Base-by-base conservation (phyloP, 1,140 invertebrate species). In the Gyrodactylus salaris region DNA sequence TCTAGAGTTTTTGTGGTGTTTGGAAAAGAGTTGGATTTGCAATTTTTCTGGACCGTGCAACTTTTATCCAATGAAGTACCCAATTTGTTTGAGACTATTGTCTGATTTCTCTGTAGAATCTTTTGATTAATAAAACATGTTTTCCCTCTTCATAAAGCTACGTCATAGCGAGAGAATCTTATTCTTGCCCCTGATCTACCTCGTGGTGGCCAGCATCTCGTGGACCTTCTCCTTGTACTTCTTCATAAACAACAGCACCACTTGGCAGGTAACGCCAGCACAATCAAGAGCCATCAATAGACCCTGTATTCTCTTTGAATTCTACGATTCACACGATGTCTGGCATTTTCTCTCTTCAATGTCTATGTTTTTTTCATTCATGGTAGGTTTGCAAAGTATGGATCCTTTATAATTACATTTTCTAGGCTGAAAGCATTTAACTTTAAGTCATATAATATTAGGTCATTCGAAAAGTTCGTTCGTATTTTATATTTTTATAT, bases 271-370 rank as follows among this genome's bases (percentile, higher is more conserved):
- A 77, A 87, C 78, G 0, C 87, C 89, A 19, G 88, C 89, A 0
- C 82, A 86, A 77, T 90, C 88, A 0, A 83, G 88, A 27, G 81
- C 84, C 25, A 84, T 84, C 76, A 93, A 92, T 79, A 83, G 84
- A 54, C 82, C 83, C 24, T 93, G 89, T 78, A 80, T 85, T 1
- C 77, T 89, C 1, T 80, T 90, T 0, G 80, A 85, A 71, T 89
- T 91, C 77, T 90, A 87, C 78, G 89, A 93, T 80, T 84, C 83
- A 27, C 89, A 92, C 79, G 89, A 92, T 77, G 84, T 89, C 24
- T 92, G 89, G 89, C 89, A 92, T 80, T 86, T 89, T 76, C 80
- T 89, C 0, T 91, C 89, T 21, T 87, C 89, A 1, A 83, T 86
- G 26, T 87, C 87, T 68, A 85, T 91, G 84, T 91, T 91, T 77